These are phyloP conservation scores for Caerostris extrusa DNA, from an alignment of 1,140 invertebrate genomes.

Conservation along the genomic window DNA sequence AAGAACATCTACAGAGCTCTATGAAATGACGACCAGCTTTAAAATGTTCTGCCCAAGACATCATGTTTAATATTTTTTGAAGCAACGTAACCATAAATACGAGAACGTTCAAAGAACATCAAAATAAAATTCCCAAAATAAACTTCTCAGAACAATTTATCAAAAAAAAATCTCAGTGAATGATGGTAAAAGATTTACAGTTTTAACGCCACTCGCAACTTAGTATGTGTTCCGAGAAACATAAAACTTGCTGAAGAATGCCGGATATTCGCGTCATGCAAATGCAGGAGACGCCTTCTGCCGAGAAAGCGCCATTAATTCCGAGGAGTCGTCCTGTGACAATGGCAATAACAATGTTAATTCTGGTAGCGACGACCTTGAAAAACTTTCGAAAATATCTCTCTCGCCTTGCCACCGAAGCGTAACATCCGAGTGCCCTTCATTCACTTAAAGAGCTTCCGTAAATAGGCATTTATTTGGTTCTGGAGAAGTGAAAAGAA, in stretches of 20 bases:
- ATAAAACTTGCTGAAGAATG: background rate
- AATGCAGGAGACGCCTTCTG: background rate
- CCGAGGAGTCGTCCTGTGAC: background rate
- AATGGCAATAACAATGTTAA: background rate
- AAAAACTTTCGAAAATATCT: background rate
- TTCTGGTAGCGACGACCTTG: background rate
- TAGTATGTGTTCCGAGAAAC: background rate
- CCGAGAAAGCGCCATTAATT: background rate
- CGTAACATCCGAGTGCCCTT: background rate
- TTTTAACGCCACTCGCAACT: no score
- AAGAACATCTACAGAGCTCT: no score
- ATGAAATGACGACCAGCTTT: no score
- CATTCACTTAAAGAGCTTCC: background rate
- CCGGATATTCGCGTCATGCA: background rate
- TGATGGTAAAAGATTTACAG: no score
- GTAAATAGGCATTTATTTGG: constrained; percentile 2
- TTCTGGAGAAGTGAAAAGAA: background rate
- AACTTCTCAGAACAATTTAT: no score
- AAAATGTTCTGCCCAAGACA: no score
- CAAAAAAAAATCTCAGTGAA: no score
- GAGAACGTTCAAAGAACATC: no score
- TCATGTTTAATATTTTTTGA: no score
- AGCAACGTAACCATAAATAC: no score
- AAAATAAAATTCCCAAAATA: no score
- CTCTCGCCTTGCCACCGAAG: background rate